phyloP scores from a whole-genome alignment of 2,113 vertebrate species.

The Bungarus multicinctus region DNA sequence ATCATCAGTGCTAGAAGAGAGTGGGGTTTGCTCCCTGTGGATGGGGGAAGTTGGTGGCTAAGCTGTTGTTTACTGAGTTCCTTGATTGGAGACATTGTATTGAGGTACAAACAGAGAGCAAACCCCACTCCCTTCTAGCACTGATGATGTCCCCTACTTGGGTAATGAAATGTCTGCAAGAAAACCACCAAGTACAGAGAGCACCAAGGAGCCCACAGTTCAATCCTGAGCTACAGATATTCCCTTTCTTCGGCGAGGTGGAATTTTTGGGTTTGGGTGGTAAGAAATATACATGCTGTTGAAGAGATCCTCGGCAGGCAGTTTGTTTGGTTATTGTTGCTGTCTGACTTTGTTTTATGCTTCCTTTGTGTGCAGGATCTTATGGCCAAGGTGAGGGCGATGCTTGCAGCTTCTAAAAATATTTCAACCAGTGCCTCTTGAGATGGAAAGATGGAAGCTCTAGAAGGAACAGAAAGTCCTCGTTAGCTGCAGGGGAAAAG shows the following conservation, averaged over 20 bases:
- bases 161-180: too few species aligned
- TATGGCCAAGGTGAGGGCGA: constrained; percentile 98
- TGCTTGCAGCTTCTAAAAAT: constrained; percentile 96
- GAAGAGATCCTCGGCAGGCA: not conserved
- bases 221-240: not conserved
- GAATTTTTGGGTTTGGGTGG: not conserved
- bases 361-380: constrained; percentile 78
- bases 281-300: not conserved
- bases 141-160: too few species aligned
- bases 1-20: not conserved
- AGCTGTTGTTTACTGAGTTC: not conserved
- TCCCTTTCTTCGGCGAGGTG: not conserved
- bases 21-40: not conserved
- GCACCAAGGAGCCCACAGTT: not conserved
- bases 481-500: constrained; percentile 15
- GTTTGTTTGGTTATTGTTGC: not conserved
- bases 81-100: not conserved
- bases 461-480: constrained; percentile 10
- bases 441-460: constrained; percentile 44
- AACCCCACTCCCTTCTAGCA: not conserved
- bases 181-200: too few species aligned
- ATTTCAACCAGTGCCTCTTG: constrained; percentile 86
- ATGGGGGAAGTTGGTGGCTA: not conserved
- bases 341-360: not conserved
- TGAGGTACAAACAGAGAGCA: not conserved